Conservation (phyloP, 2,113 vertebrate genomes). For the Crypturellus undulatus region DNA sequence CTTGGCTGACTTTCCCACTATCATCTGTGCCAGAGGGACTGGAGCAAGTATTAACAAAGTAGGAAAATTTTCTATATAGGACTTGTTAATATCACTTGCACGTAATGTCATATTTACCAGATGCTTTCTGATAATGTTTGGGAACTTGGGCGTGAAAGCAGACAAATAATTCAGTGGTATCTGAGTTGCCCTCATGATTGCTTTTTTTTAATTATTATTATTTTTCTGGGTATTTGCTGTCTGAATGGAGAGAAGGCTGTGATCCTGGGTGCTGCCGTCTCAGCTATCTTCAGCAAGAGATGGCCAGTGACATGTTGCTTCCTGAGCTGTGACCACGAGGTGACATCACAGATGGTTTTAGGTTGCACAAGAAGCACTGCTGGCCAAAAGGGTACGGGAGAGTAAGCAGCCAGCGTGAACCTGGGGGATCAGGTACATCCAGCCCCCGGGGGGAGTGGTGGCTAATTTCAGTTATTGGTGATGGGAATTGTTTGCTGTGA, state of each 20-base stretch:
- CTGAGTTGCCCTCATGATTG: not conserved
- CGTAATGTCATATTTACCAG: not conserved
- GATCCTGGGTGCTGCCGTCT: not conserved
- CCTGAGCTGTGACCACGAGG: not conserved
- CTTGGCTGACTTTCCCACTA: not conserved
- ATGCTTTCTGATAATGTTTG: not conserved
- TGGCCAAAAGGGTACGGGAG: not conserved
- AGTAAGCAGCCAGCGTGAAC: not conserved
- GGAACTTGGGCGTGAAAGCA: not conserved
- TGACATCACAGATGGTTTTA: not conserved
- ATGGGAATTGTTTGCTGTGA: not conserved
- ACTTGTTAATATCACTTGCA: not conserved
- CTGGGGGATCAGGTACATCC: not conserved
- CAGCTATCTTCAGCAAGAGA: not conserved
- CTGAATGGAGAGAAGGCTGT: not conserved
- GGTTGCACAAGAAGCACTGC: not conserved
- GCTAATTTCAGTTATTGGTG: not conserved
- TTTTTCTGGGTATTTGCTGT: not conserved
- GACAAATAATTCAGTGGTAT: not conserved
- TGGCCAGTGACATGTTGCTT: not conserved
- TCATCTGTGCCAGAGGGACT: not conserved
- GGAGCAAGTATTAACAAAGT: not conserved
- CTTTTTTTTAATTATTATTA: not conserved
- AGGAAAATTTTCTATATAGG: not conserved
- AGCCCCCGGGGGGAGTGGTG: not conserved